These are phyloP conservation scores for Stramonita haemastoma DNA, from an alignment of 2,888 invertebrate species.

Conservation along the genomic window DNA sequence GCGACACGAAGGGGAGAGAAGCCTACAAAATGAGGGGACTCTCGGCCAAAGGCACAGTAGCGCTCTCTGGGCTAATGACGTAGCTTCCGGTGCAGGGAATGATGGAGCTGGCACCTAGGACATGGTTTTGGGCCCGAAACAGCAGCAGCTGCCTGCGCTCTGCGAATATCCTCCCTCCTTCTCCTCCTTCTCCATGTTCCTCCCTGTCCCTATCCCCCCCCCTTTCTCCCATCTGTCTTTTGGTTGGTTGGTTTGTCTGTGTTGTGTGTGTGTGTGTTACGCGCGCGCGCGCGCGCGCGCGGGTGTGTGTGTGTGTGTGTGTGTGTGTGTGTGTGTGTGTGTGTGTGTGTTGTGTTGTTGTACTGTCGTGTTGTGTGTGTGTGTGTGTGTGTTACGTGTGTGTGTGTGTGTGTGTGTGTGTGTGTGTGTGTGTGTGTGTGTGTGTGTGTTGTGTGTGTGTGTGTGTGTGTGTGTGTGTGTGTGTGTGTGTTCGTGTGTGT, in stretches of 20 bases:
- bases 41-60: slow-evolving; percentile 21
- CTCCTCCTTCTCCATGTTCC: neutral
- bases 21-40: neutral
- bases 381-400: neutral
- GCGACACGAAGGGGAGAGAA: neutral
- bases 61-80: slow-evolving; percentile 29
- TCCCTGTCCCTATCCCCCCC: no score
- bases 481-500: no score
- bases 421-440: neutral
- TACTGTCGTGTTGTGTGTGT: neutral
- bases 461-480: no score
- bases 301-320: no score
- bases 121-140: neutral
- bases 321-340: no score
- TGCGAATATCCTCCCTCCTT: no score
- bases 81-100: slow-evolving; percentile 18
- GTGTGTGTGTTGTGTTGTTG: neutral
- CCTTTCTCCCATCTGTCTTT: no score
- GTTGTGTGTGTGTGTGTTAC: no score
- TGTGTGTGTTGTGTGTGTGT: neutral
- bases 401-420: neutral
- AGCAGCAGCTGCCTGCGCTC: neutral
- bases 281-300: no score
- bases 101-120: slow-evolving; percentile 5
- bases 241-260: neutral